Conservation (phyloP, 2,888 invertebrate genomes). For the Lycophotia porphyrea region DNA sequence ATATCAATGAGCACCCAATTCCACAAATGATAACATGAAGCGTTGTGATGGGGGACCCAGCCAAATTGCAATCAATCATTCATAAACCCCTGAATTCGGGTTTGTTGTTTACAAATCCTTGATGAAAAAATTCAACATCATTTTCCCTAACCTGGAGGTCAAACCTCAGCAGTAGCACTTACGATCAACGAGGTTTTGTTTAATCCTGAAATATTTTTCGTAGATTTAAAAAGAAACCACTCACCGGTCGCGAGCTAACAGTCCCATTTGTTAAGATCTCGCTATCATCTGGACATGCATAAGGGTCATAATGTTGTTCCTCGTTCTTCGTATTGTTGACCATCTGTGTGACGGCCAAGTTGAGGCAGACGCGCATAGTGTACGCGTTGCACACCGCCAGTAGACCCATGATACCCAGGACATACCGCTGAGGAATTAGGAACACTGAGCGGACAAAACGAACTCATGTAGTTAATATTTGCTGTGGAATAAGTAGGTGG, state of each 20-base stretch:
- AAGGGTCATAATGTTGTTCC: slow-evolving; percentile 78
- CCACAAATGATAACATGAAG: neutral
- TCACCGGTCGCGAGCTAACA: slow-evolving; percentile 81
- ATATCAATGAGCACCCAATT: neutral
- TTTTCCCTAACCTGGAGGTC: neutral
- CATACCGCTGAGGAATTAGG: slow-evolving; percentile 92
- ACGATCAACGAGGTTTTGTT: neutral
- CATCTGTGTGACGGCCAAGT: slow-evolving; percentile 93
- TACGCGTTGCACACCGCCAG: slow-evolving; percentile 94
- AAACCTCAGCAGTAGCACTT: neutral
- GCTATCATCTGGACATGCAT: slow-evolving; percentile 85
- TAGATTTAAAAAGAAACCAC: slow-evolving; percentile 47
- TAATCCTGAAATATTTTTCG: neutral
- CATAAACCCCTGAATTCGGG: neutral
- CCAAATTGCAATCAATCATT: too few species aligned
- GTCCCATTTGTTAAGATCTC: slow-evolving; percentile 81
- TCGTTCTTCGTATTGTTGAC: slow-evolving; percentile 86
- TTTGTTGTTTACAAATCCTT: neutral
- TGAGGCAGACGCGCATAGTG: slow-evolving; percentile 93
- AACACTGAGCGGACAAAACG: slow-evolving; percentile 88
- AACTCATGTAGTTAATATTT: slow-evolving; percentile 67
- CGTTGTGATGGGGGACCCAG: neutral
- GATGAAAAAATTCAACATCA: neutral
- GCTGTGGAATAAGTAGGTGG: slow-evolving; percentile 39
- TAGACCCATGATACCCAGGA: slow-evolving; percentile 94